Evolutionary conservation across 2,113 vertebrate species (phyloP).

Genomic region (Orycteropus afer): DNA sequence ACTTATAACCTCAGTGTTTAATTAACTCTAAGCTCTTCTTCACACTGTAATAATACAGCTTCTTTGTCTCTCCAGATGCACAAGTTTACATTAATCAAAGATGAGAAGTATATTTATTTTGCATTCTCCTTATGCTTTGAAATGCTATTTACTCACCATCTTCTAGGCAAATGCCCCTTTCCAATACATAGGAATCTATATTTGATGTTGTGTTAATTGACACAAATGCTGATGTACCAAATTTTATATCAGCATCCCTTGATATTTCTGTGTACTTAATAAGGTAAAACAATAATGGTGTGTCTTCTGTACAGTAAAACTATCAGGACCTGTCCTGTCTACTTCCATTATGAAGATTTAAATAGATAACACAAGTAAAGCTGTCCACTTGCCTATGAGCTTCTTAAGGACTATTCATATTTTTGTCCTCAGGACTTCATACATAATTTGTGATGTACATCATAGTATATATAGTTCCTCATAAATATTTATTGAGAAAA

Average conservation of each 20-base stretch:
- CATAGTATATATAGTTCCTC: not conserved
- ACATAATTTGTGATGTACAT: not conserved
- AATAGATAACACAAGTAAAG: not conserved
- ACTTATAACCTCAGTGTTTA: not conserved
- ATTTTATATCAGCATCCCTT: not conserved
- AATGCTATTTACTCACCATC: not conserved
- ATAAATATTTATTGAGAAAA: not conserved
- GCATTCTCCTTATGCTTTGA: not conserved
- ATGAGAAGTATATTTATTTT: not conserved
- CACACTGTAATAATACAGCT: not conserved
- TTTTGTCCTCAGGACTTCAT: not conserved
- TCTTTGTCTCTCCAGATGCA: not conserved
- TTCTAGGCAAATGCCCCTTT: not conserved
- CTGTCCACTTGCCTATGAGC: not conserved
- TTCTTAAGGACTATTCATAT: not conserved
- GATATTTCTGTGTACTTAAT: not conserved
- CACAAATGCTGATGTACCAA: not conserved
- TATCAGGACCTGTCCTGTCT: not conserved
- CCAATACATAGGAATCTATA: not conserved
- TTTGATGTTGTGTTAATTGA: not conserved
- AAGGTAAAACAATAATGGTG: not conserved
- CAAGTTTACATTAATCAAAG: not conserved
- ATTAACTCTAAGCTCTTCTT: not conserved
- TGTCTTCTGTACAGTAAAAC: not conserved
- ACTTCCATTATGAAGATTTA: not conserved